phyloP scores from a whole-genome alignment of 2,888 invertebrate genomes.

The Scaptomyza reducta region DNA sequence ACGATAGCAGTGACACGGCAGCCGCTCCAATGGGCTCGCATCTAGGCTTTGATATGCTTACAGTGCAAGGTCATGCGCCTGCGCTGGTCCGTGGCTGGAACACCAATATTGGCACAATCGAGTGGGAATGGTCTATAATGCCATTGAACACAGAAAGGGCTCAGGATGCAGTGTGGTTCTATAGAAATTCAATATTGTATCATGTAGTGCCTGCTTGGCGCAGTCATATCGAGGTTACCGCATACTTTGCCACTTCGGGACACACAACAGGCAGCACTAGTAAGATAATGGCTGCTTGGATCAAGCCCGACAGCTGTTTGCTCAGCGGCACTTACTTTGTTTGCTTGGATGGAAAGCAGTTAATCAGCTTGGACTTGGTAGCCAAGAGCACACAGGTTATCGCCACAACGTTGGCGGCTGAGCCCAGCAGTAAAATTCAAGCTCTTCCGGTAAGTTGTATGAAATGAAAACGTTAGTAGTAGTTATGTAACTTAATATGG shows the following conservation, averaged over 20 bases:
- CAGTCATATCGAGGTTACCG: slow-evolving; percentile 88
- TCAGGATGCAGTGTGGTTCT: slow-evolving; percentile 86
- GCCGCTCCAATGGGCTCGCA: slow-evolving; percentile 78
- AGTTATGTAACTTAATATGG: neutral
- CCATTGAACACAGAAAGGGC: slow-evolving; percentile 82
- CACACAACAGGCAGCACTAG: slow-evolving; percentile 85
- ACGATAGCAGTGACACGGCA: slow-evolving; percentile 71
- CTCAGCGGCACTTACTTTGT: slow-evolving; percentile 87
- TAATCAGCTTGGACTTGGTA: slow-evolving; percentile 88
- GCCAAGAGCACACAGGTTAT: slow-evolving; percentile 85
- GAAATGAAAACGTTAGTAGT: neutral
- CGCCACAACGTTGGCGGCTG: slow-evolving; percentile 81
- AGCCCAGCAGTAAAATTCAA: slow-evolving; percentile 77
- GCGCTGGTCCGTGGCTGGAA: slow-evolving; percentile 93
- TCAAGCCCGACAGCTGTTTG: slow-evolving; percentile 85
- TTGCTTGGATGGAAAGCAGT: slow-evolving; percentile 87
- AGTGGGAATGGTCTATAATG: slow-evolving; percentile 91
- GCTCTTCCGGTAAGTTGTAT: slow-evolving; percentile 66
- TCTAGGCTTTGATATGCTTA: slow-evolving; percentile 88
- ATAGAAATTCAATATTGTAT: slow-evolving; percentile 86
- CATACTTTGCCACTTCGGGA: slow-evolving; percentile 87
- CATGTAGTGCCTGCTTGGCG: slow-evolving; percentile 87
- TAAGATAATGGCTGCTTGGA: slow-evolving; percentile 88
- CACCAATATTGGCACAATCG: slow-evolving; percentile 87
- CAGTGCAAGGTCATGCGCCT: slow-evolving; percentile 90